Base-by-base conservation (phyloP, 2,113 vertebrate species). In the Oxyruncus cristatus region DNA sequence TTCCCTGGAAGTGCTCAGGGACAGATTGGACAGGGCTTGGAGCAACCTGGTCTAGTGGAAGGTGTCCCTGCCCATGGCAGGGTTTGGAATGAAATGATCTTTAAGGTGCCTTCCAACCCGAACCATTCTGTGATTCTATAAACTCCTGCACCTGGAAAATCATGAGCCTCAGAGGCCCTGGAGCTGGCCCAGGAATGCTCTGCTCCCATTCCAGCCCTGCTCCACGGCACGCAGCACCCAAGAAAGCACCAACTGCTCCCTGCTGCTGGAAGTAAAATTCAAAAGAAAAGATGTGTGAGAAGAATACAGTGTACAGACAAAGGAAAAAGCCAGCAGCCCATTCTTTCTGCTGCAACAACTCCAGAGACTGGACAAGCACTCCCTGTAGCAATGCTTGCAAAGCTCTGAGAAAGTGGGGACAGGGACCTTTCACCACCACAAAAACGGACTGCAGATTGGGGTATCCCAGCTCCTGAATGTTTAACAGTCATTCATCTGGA, bases 231-330 rank as follows among this genome's bases (percentile, higher is more conserved):
- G 0, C 30, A 47, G 61, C 22, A 26, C 30, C 27, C 5, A 3
- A 19, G 24, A 27, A 26, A 70, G 28, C 11, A 44, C 53, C 39
- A 55, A 28, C 35, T 35, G 55, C 65, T 74, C 27, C 6, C 42
- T 89, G 66, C 72, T 47, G 55, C 74, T 85, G 58, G 39, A 86
- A 49, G 56, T 8, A 37, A 46, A 59, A 58, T 8, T 37, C 32
- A 33, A 49, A 78, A 68, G 23, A 33, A 63, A 39, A 46, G 12
- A 11, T 11, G 8, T 3, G 13, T 12, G 30, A 42, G 50, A 86
- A 62, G 46, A 30, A 77, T 6, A 26, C 0, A 37, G 41, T 0
- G 4, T 73, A 39, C n/a, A 67, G 56, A 18, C 0, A 0, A 70
- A 79, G 28, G 52, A 19, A 72, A 63, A 89, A 56, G 55, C 8